These are phyloP conservation scores for Cinara cedri DNA, from an alignment of 2,888 invertebrate genomes.

Conservation along the genomic window DNA sequence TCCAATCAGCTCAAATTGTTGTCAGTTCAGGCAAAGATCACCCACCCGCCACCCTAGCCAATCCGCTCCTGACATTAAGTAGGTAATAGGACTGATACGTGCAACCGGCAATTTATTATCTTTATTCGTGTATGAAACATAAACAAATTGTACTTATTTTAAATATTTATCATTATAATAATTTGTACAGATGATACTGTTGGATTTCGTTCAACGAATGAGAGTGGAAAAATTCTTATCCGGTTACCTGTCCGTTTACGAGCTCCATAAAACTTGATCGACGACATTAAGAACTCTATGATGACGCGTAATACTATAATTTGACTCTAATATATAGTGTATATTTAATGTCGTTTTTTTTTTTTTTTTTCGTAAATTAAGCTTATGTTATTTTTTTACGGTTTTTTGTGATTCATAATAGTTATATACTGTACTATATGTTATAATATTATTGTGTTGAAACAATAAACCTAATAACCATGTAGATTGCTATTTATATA, in stretches of 20 bases:
- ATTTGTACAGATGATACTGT: constrained; percentile 61
- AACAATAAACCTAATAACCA: no score
- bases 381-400: constrained; percentile 19
- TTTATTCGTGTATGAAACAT: no score
- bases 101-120: no score
- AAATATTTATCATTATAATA: neutral
- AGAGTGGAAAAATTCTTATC: constrained; percentile 63
- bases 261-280: constrained; percentile 54
- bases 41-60: no score
- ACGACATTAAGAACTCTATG: neutral
- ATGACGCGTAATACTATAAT: neutral
- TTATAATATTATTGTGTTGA: no score
- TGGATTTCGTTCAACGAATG: constrained; percentile 64
- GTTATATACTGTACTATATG: no score
- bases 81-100: no score
- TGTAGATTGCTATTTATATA: no score
- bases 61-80: no score
- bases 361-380: neutral
- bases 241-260: constrained; percentile 64
- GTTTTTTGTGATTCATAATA: neutral
- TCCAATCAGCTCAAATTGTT: no score
- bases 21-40: no score
- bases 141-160: no score
- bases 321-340: neutral
- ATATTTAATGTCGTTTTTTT: neutral